Evolutionary conservation across 2,113 vertebrate genomes (phyloP).

Genomic region (Albula goreensis): DNA sequence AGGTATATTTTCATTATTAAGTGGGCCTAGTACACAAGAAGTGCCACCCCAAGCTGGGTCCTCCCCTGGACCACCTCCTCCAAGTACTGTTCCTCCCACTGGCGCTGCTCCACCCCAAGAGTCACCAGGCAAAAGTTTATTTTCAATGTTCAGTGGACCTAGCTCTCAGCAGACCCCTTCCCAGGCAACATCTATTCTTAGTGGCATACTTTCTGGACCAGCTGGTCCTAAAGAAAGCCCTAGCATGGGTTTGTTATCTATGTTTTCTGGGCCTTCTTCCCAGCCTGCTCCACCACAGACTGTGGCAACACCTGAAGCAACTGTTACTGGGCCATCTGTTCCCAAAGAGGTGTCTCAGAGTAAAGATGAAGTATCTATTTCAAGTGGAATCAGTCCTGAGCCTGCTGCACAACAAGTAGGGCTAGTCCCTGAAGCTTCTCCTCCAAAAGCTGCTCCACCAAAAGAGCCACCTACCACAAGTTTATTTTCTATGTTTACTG

Average conservation of each 20-base stretch:
- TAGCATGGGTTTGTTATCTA: conserved; percentile 61
- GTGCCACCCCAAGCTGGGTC: conserved; percentile 43
- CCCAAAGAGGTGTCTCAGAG: conserved; percentile 11
- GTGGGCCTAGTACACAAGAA: conserved; percentile 44
- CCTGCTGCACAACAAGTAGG: conserved; percentile 22
- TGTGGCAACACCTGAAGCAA: conserved; percentile 13
- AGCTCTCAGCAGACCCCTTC: conserved; percentile 30
- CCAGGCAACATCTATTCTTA: conserved; percentile 36
- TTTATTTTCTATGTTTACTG: conserved; percentile 73
- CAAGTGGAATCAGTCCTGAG: conserved; percentile 26
- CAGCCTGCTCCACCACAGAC: conserved; percentile 16
- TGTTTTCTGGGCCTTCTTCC: conserved; percentile 48
- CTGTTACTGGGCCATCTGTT: neutral
- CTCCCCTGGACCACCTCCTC: conserved; percentile 34
- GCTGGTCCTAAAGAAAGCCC: conserved; percentile 47
- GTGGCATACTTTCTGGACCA: conserved; percentile 18
- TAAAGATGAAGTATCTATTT: conserved; percentile 27
- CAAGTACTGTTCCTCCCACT: conserved; percentile 28
- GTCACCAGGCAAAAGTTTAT: conserved; percentile 28
- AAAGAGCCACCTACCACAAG: conserved; percentile 50
- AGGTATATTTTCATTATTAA: conserved; percentile 64
- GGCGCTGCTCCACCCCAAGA: conserved; percentile 40
- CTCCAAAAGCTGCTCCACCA: conserved; percentile 42
- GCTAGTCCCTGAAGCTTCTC: conserved; percentile 24
- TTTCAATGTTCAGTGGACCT: conserved; percentile 23